A percentile compares a stretch with the other conserved stretches of the same genome.
phyloP scores from a whole-genome alignment of 1,140 invertebrate species.

The Drosophila nannoptera region DNA sequence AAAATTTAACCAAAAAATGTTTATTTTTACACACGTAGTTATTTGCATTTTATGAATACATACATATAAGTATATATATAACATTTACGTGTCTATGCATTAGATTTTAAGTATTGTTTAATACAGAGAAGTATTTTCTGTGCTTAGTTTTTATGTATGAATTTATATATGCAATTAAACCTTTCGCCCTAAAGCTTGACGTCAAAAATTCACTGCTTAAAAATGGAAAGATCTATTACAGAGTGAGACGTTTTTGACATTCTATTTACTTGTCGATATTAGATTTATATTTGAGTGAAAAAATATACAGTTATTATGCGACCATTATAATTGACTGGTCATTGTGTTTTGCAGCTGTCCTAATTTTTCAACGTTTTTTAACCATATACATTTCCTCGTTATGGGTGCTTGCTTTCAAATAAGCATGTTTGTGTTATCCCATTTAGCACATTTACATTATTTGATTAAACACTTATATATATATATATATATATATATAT shows the following conservation, averaged over 20 bases:
- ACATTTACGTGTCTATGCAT: slow-evolving; percentile 56
- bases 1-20: slow-evolving; percentile 62
- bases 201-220: slow-evolving; percentile 47
- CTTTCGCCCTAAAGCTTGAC: slow-evolving; percentile 32
- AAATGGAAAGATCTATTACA: slow-evolving; percentile 33
- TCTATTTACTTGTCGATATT: slow-evolving; percentile 45
- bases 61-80: slow-evolving; percentile 58
- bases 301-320: slow-evolving; percentile 73
- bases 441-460: slow-evolving; percentile 63
- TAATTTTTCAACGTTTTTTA: slow-evolving; percentile 21
- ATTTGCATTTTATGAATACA: slow-evolving; percentile 42
- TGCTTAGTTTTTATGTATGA: slow-evolving; percentile 52
- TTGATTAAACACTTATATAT: slow-evolving; percentile 37
- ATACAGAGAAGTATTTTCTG: slow-evolving; percentile 71
- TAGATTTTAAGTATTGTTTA: slow-evolving; percentile 63
- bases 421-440: not conserved
- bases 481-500: slow-evolving; percentile 4
- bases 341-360: slow-evolving; percentile 31
- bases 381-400: slow-evolving; percentile 19
- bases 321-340: slow-evolving; percentile 4
- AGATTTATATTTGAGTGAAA: slow-evolving; percentile 74
- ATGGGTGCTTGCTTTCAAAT: slow-evolving; percentile 12
- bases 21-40: slow-evolving; percentile 58
- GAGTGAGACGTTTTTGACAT: slow-evolving; percentile 20
- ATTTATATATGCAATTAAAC: slow-evolving; percentile 32